Base-by-base conservation (phyloP, 2,113 vertebrate genomes). In the Cyanoderma ruficeps region DNA sequence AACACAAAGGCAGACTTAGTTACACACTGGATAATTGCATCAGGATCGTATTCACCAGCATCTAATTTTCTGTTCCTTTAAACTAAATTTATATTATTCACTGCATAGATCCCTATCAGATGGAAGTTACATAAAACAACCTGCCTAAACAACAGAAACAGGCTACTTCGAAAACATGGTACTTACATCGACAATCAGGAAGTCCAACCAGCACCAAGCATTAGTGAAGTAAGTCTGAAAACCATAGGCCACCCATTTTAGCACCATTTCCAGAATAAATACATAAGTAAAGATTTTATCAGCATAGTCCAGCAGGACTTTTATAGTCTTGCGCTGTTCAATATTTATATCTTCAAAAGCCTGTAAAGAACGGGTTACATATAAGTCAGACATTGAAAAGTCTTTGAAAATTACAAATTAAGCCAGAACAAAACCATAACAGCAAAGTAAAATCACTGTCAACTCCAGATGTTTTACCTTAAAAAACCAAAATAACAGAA, bases 201-300 rank as follows among this genome's bases (percentile, higher is more conserved):
- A 99, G 96, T 99, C 99, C 97, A 99, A 97, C 99, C 99, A 99
- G 97, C 99, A 99, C 99, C 99, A 99, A 79, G 99, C 98, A 96
- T 99, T 99, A 93, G 99, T 99, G 96, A 99, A 99, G 84, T 99
- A 99, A 18, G 98, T 99, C 68, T 98, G 98, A 97, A 99, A 99
- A 92, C 99, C 99, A 96, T 99, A 99, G 3, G 99, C 99, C 35
- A 99, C 98, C 99, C 99, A 99, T 96, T 99, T 99, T 65, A 99
- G 96, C 72, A 99, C 96, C 99, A 99, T 99, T 98, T 99, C 99
- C 94, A 99, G 96, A 93, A 99, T 99, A 94, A 99, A 99, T 91
- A 99, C 87, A 4, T 99, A 99, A 60, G 99, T 99, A 94, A 99
- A 99, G 88, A 99, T 98, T 98, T 99, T 99, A 97, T 99, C 99